Evolutionary conservation across 2,888 invertebrate genomes (phyloP).

Genomic region (Agapostemon virescens): DNA sequence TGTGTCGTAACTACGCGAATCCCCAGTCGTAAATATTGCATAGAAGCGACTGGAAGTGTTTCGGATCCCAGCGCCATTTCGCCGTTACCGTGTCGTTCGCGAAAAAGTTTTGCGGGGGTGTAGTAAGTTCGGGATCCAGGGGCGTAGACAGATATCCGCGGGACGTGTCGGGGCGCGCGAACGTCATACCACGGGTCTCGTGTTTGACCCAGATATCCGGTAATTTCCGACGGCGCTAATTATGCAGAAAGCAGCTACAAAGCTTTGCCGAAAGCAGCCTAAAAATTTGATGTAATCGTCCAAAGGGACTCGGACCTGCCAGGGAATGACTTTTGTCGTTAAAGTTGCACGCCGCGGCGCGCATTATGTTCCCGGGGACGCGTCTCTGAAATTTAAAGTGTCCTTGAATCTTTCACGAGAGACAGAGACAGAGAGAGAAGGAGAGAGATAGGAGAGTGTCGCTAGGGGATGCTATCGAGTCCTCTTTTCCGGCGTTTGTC

Average conservation of each 20-base stretch:
- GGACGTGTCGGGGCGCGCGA: background rate
- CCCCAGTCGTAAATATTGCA: background rate
- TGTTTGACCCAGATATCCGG: conserved; percentile 49
- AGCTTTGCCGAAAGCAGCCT: conserved; percentile 23
- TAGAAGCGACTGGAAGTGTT: too few species aligned
- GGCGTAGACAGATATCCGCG: conserved; percentile 22
- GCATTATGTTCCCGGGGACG: conserved; percentile 20
- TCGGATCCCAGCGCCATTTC: background rate
- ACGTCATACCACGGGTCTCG: conserved; percentile 37
- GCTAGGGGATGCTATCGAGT: background rate
- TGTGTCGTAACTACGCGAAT: too few species aligned
- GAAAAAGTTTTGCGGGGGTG: background rate
- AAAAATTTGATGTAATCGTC: conserved; percentile 46
- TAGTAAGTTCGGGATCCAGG: background rate
- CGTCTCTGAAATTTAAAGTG: conserved; percentile 47
- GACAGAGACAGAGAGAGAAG: background rate
- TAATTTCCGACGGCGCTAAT: conserved; percentile 47
- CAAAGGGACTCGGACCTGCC: conserved; percentile 8
- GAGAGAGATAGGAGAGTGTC: background rate
- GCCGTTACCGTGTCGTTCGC: background rate
- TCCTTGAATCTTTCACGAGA: conserved; percentile 49
- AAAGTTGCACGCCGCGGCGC: conserved; percentile 36
- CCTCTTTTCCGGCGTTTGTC: background rate
- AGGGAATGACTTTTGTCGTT: conserved; percentile 30
- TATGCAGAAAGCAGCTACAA: conserved; percentile 46